Evolutionary conservation across 2,797 vertebrate genomes (phyloP), one percentile per base, ranked within the genome.

Genomic region (Protonibea diacanthus): DNA sequence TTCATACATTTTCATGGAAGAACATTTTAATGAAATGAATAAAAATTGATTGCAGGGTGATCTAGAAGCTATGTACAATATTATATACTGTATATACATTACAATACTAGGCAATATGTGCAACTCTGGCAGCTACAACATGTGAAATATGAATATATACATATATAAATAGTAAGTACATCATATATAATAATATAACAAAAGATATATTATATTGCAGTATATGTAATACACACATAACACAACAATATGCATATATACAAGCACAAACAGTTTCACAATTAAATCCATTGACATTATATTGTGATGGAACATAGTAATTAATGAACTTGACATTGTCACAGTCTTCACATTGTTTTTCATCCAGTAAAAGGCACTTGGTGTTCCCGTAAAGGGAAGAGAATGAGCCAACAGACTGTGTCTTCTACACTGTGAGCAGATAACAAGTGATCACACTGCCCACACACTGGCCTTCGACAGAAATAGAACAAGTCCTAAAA

Each of bases 401-500:
- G 18, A 48, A 25, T 42, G n/a, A n/a, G 59, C 58, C 56, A 78
- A 33, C 42, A 51, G 55, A 27, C 67, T 59, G 42, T 70, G 49
- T 69, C 59, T 63, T 63, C 38, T 74, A 5, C 29, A 14, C 33
- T 53, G 62, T 81, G 67, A 64, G 60, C 66, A 52, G 62, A 75
- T 51, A 75, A 53, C 45, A 61, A 82, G 55, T 13, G 33, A 51
- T 40, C 49, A 52, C 44, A 25, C 74, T 56, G 57, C 83, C 78
- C 74, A 85, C 62, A 58, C 75, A 58, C 58, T 76, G 23, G 58
- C 60, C 60, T 66, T 53, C 1, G 2, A 63, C 67, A 76, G 33
- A 42, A 78, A 78, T 63, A 81, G 57, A 78, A 64, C 47, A 56
- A 45, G 13, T 62, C 21, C 58, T 70, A 55, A 75, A 64, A 73